Percentiles rank a stretch among this genome's conserved stretches.
Conservation (phyloP, 1,140 invertebrate species). For the Eubasilissa regina region DNA sequence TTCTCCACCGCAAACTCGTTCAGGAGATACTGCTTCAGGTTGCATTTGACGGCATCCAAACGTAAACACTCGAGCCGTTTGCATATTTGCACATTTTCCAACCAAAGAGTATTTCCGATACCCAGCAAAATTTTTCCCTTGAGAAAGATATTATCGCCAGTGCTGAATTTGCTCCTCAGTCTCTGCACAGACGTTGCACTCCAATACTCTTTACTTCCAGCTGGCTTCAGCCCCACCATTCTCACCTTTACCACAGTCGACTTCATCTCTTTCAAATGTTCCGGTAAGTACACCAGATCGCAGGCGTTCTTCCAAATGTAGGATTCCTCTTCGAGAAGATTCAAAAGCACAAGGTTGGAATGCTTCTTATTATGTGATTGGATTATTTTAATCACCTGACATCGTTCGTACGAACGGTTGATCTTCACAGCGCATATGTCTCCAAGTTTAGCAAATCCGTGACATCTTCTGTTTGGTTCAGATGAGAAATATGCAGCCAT, state of each 20-base stretch:
- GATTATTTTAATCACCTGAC: conserved; percentile 66
- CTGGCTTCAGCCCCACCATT: conserved; percentile 65
- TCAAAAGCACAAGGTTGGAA: conserved; percentile 65
- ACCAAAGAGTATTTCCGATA: conserved; percentile 65
- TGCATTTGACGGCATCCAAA: conserved; percentile 28
- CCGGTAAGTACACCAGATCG: conserved; percentile 66
- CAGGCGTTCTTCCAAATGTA: conserved; percentile 62
- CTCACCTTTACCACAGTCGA: conserved; percentile 64
- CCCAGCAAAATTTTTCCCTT: conserved; percentile 63
- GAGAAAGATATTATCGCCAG: conserved; percentile 62
- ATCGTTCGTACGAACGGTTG: conserved; percentile 63
- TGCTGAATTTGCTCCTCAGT: conserved; percentile 62
- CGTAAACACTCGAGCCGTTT: conserved; percentile 19
- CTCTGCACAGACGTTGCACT: conserved; percentile 62
- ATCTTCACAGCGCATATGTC: conserved; percentile 66
- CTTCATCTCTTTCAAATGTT: conserved; percentile 64
- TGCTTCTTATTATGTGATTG: conserved; percentile 56
- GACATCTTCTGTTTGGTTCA: conserved; percentile 63
- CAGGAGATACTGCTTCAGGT: conserved; percentile 43
- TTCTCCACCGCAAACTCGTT: conserved; percentile 41
- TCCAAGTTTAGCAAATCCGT: conserved; percentile 64
- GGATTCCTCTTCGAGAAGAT: conserved; percentile 66
- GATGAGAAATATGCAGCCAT: conserved; percentile 66
- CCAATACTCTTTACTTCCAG: conserved; percentile 66
- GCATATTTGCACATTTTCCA: conserved; percentile 60